Evolutionary conservation across 2,888 invertebrate genomes (phyloP).

Genomic region (Metacarcinus magister): DNA sequence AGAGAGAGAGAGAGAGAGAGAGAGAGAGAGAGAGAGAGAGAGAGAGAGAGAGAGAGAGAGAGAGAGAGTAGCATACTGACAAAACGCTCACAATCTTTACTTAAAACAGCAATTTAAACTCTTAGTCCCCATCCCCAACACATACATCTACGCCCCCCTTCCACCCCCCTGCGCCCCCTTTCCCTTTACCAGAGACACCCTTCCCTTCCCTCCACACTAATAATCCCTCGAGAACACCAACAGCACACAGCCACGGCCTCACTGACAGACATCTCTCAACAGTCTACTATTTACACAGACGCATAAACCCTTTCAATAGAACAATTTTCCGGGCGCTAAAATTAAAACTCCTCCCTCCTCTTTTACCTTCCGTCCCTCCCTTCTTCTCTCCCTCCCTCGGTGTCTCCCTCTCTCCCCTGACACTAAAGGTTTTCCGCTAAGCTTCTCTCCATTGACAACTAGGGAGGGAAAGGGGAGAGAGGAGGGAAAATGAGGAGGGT

Average conservation of each 20-base stretch:
- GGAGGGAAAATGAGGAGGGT: neutral
- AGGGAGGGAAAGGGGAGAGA: neutral
- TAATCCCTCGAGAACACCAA: neutral
- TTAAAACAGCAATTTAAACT: neutral
- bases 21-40: neutral
- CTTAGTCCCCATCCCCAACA: no score
- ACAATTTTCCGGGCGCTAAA: slow-evolving; percentile 52
- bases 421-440: slow-evolving; percentile 36
- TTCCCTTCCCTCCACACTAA: neutral
- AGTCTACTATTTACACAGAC: neutral
- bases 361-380: no score
- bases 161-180: neutral
- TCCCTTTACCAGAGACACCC: neutral
- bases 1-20: neutral
- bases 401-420: neutral
- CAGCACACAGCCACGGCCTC: neutral
- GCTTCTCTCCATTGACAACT: slow-evolving; percentile 52
- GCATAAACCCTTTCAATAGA: slow-evolving; percentile 51
- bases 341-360: neutral
- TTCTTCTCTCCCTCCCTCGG: no score
- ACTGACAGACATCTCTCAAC: neutral
- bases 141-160: neutral
- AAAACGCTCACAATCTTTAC: neutral
- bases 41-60: neutral
- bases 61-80: neutral